Percentiles rank a stretch among this genome's conserved stretches.
Evolutionary conservation across 2,888 invertebrate species (phyloP).

Genomic region (Idaea biselata): DNA sequence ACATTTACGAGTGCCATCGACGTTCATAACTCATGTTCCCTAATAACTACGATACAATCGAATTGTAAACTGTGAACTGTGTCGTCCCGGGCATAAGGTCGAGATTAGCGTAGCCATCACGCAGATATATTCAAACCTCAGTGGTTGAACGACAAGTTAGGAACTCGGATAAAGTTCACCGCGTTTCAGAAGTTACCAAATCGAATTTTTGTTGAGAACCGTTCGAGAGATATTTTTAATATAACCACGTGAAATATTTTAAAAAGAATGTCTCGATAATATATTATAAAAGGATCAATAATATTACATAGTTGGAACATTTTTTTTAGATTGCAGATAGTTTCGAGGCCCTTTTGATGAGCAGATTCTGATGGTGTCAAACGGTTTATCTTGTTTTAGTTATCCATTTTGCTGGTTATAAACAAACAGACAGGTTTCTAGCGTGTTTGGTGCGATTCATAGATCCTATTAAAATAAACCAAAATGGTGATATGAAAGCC

Average conservation of each 20-base stretch:
- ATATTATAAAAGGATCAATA: slow-evolving; percentile 11
- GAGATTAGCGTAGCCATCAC: neutral
- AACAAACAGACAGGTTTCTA: no score
- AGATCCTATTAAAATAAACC: no score
- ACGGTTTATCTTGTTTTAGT: no score
- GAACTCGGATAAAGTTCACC: slow-evolving; percentile 44
- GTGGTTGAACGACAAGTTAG: slow-evolving; percentile 38
- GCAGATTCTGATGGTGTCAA: no score
- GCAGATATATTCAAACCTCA: slow-evolving; percentile 42
- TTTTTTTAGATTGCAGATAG: neutral
- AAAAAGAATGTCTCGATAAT: slow-evolving; percentile 31
- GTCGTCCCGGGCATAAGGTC: slow-evolving; percentile 4
- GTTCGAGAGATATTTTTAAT: slow-evolving; percentile 47
- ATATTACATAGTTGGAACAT: neutral
- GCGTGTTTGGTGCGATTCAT: no score
- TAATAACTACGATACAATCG: slow-evolving; percentile 28
- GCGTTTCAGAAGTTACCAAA: slow-evolving; percentile 50
- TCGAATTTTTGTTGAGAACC: slow-evolving; percentile 48
- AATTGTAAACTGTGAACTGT: slow-evolving; percentile 22
- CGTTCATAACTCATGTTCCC: slow-evolving; percentile 28
- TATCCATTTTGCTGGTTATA: no score
- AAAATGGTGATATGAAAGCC: no score
- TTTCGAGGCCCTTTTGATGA: neutral
- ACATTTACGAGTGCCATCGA: slow-evolving; percentile 21
- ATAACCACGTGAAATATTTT: slow-evolving; percentile 41